phyloP scores from a whole-genome alignment of 2,888 invertebrate species.

The Andrena praecox region DNA sequence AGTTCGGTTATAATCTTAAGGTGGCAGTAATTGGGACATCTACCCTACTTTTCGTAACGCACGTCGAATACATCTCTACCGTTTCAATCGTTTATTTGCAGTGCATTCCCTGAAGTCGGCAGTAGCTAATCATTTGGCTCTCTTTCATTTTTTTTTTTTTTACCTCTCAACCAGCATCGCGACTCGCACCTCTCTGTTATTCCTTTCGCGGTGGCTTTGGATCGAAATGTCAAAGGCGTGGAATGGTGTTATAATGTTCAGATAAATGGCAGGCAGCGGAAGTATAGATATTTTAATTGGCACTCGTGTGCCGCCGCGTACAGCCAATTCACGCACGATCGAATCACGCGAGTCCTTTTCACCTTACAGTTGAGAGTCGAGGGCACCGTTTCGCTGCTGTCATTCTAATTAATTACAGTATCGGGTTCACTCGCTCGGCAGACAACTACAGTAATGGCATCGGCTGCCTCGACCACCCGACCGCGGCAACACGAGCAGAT shows the following conservation, averaged over 20 bases:
- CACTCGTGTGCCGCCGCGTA: not conserved
- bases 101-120: too few species aligned
- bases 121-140: too few species aligned
- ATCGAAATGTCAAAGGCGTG: not conserved
- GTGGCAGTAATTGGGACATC: too few species aligned
- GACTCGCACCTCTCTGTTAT: too few species aligned
- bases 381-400: conserved; percentile 28
- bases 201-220: too few species aligned
- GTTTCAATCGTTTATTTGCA: too few species aligned
- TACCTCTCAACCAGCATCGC: too few species aligned
- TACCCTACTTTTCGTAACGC: too few species aligned
- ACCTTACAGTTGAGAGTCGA: conserved; percentile 1
- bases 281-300: conserved; percentile 39
- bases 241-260: not conserved
- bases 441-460: conserved; percentile 22
- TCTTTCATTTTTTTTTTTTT: too few species aligned
- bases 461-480: conserved; percentile 8
- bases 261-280: conserved; percentile 10
- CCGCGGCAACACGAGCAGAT: conserved; percentile 19
- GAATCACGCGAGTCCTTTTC: conserved; percentile 6
- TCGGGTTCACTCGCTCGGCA: conserved; percentile 33
- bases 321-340: conserved; percentile 19
- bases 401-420: conserved; percentile 56
- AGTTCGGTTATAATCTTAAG: too few species aligned
- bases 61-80: too few species aligned